Conservation (phyloP, 2,888 invertebrate species). For the Ommatoiulus sabulosus region DNA sequence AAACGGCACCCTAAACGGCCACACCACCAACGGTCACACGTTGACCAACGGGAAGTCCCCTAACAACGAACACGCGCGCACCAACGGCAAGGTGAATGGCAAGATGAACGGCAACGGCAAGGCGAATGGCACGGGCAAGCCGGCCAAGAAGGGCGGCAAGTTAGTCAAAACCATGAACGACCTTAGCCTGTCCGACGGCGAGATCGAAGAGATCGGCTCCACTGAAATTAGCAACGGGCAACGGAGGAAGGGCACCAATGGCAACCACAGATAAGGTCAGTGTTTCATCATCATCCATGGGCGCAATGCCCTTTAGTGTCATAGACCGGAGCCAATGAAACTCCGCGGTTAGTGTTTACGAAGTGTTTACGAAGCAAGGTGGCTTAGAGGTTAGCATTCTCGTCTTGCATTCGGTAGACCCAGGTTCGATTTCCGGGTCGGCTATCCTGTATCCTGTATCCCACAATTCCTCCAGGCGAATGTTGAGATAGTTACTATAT, state of each 20-base stretch:
- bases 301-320: too few relatives aligned
- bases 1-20: constrained; percentile 59
- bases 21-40: constrained; percentile 32
- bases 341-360: too few relatives aligned
- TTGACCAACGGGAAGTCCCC: neutral
- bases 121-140: constrained; percentile 48
- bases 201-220: constrained; percentile 72
- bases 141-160: constrained; percentile 69
- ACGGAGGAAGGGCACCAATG: constrained; percentile 10
- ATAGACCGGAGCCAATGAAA: too few relatives aligned
- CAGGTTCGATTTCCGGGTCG: too few relatives aligned
- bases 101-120: constrained; percentile 74
- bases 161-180: constrained; percentile 95
- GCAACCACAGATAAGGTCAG: constrained; percentile 3
- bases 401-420: too few relatives aligned
- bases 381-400: too few relatives aligned
- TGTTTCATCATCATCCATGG: neutral
- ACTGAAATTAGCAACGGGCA: neutral
- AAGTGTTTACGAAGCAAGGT: too few relatives aligned
- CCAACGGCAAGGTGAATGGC: constrained; percentile 38
- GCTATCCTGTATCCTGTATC: too few relatives aligned
- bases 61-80: neutral
- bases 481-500: too few relatives aligned
- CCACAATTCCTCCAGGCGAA: too few relatives aligned
- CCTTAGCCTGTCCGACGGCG: constrained; percentile 83